Conservation (phyloP, 2,888 invertebrate species). For the Lithosia quadra region DNA sequence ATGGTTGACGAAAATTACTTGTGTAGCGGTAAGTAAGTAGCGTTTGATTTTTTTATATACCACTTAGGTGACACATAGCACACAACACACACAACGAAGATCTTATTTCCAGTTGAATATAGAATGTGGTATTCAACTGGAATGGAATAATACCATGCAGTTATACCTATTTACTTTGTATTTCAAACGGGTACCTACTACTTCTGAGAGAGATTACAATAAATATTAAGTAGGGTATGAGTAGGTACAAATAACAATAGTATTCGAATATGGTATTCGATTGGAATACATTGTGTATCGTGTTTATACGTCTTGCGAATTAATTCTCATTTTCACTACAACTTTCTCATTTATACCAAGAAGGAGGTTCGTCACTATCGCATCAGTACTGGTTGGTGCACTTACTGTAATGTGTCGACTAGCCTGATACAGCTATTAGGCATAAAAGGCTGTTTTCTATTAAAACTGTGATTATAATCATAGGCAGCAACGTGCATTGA, state of each 20-base stretch:
- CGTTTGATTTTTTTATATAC: too few species aligned
- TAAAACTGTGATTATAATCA: constrained; percentile 3
- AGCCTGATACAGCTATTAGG: neutral
- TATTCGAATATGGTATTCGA: too few species aligned
- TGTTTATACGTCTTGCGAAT: too few species aligned
- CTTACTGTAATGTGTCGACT: constrained; percentile 4
- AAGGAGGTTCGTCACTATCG: neutral
- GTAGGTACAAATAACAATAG: too few species aligned
- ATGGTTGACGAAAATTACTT: constrained; percentile 17
- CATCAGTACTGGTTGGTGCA: neutral
- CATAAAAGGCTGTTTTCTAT: neutral
- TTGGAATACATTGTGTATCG: neutral
- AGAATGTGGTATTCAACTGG: too few species aligned
- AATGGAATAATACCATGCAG: too few species aligned
- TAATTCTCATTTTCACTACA: neutral
- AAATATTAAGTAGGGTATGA: too few species aligned
- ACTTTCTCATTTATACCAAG: neutral
- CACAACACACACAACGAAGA: too few species aligned
- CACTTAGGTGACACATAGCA: too few species aligned
- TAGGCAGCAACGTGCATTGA: neutral
- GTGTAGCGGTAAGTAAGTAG: too few species aligned
- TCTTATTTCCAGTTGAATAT: neutral
- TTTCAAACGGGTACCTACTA: neutral
- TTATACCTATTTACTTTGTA: neutral
- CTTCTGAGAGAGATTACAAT: neutral